A percentile compares a stretch with the other conserved stretches of the same genome.
These are phyloP conservation scores for Ceratina calcarata DNA, from an alignment of 1,140 invertebrate genomes.

Conservation along the genomic window DNA sequence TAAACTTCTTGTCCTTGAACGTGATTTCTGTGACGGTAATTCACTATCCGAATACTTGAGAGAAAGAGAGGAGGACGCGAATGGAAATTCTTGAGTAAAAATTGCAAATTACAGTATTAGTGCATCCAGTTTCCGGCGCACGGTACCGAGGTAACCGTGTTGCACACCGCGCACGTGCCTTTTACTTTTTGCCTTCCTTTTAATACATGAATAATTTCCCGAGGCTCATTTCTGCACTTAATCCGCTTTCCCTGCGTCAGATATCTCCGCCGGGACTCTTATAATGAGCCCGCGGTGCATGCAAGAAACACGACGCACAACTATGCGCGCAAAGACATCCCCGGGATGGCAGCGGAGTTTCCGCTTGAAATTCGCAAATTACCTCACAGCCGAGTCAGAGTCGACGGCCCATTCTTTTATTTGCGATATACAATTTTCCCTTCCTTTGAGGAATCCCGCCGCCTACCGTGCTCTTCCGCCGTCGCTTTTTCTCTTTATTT, in stretches of 20 bases:
- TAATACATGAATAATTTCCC: conserved; percentile 31
- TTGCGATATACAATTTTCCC: conserved; percentile 54
- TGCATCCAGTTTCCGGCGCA: neutral
- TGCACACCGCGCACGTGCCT: too few species aligned
- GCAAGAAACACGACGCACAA: conserved; percentile 20
- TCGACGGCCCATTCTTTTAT: conserved; percentile 40
- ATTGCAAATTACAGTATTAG: conserved; percentile 28
- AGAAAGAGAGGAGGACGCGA: neutral
- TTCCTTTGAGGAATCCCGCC: conserved; percentile 50
- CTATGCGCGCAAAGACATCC: conserved; percentile 5
- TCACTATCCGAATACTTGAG: neutral
- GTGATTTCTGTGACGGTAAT: too few species aligned
- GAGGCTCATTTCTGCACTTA: conserved; percentile 4
- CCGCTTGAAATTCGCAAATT: conserved; percentile 48
- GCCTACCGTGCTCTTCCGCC: neutral
- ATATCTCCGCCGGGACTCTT: conserved; percentile 9
- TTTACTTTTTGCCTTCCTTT: neutral
- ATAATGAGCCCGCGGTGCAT: conserved; percentile 35
- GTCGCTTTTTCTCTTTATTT: neutral
- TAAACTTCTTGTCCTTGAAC: too few species aligned
- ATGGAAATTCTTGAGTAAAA: conserved; percentile 16
- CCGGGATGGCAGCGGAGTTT: neutral
- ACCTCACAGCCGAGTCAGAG: conserved; percentile 19
- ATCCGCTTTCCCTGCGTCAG: conserved; percentile 13
- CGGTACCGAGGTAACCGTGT: neutral